Evolutionary conservation across 1,140 invertebrate species (phyloP).

Genomic region (Cyclina sinensis): DNA sequence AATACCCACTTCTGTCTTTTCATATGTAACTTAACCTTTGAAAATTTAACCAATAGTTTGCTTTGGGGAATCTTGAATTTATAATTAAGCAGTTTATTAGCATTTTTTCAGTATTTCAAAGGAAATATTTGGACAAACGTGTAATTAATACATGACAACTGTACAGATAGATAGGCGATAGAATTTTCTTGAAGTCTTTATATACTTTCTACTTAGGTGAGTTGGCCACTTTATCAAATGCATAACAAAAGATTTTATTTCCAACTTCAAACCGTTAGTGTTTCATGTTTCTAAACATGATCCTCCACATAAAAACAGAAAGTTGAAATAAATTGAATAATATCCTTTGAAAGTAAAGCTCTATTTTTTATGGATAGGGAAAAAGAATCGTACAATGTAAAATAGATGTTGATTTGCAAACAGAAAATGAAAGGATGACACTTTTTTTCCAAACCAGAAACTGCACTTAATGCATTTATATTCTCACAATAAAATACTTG

Average conservation of each 20-base stretch:
- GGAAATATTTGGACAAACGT: constrained; percentile 49
- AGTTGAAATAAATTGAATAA: constrained; percentile 60
- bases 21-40: constrained; percentile 25
- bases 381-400: constrained; percentile 6
- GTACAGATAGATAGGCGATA: constrained; percentile 35
- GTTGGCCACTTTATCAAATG: constrained; percentile 49
- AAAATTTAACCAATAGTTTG: neutral
- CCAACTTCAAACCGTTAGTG: constrained; percentile 52
- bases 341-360: constrained; percentile 48
- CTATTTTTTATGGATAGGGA: neutral
- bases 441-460: neutral
- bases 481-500: constrained; percentile 12
- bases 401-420: neutral
- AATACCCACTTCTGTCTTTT: neutral
- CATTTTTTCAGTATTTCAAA: constrained; percentile 53
- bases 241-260: constrained; percentile 59
- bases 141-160: constrained; percentile 54
- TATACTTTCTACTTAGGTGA: constrained; percentile 22
- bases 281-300: constrained; percentile 55
- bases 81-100: constrained; percentile 12
- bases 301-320: constrained; percentile 56
- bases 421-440: neutral
- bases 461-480: constrained; percentile 6
- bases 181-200: constrained; percentile 55
- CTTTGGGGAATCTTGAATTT: constrained; percentile 36